Percentiles rank a stretch among this genome's conserved stretches.
Conservation (phyloP, 2,113 vertebrate species). For the Enhydra lutris region DNA sequence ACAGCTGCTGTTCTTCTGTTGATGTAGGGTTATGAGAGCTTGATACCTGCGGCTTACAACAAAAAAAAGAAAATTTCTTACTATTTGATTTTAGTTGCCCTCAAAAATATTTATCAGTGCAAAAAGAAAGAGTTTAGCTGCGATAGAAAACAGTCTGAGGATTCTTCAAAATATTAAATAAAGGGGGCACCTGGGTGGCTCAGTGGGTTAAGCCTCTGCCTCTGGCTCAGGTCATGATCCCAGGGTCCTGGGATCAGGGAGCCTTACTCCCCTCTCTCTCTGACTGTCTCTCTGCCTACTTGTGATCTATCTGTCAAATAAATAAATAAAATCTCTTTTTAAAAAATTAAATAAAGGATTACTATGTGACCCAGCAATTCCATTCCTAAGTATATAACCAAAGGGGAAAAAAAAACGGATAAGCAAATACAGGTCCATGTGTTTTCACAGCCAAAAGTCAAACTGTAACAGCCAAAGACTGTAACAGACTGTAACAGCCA, state of each 20-base stretch:
- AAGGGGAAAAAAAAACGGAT: not conserved
- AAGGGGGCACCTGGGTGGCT: not conserved
- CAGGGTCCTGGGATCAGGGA: no score
- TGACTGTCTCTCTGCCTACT: no score
- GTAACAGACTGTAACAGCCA: not conserved
- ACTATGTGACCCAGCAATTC: not conserved
- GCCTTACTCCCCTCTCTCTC: no score
- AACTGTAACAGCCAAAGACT: not conserved
- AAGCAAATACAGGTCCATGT: not conserved
- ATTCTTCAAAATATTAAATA: not conserved
- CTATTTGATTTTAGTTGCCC: not conserved
- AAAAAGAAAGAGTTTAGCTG: not conserved
- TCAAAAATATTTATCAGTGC: not conserved
- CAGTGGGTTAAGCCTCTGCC: no score
- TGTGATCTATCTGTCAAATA: no score
- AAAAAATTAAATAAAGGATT: not conserved
- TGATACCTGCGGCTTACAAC: constrained; percentile 90
- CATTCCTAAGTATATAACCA: not conserved
- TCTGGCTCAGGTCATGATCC: no score
- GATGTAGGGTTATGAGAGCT: constrained; percentile 90
- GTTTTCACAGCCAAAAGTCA: not conserved
- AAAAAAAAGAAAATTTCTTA: not conserved
- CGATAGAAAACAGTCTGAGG: not conserved
- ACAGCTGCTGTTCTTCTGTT: constrained; percentile 96
- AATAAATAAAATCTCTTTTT: not conserved